Base-by-base conservation (phyloP, 2,888 invertebrate species). In the Tiphia femorata region DNA sequence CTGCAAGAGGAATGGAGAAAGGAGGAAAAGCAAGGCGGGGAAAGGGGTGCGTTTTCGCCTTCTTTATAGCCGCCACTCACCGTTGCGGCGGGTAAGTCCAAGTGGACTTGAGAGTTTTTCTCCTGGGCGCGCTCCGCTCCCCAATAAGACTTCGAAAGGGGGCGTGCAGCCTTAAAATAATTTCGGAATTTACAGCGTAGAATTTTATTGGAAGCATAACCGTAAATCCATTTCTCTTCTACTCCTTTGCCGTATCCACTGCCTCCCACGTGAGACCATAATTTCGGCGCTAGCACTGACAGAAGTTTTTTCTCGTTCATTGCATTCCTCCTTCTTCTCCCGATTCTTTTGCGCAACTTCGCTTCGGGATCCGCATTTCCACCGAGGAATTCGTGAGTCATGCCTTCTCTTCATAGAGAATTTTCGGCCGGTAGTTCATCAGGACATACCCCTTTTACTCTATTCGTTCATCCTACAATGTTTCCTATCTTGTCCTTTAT, bases 101-200 rank as follows among this genome's bases (percentile, higher is more conserved):
- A n/a, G n/a, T n/a, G n/a, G n/a, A n/a, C n/a, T n/a, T n/a, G n/a
- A n/a, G n/a, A n/a, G n/a, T n/a, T n/a, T n/a, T n/a, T n/a, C n/a
- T n/a, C n/a, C n/a, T n/a, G n/a, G n/a, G n/a, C n/a, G n/a, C n/a
- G n/a, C n/a, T n/a, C n/a, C n/a, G n/a, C n/a, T n/a, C n/a, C n/a
- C n/a, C n/a, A n/a, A n/a, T n/a, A n/a, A n/a, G n/a, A n/a, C n/a
- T n/a, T n/a, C n/a, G n/a, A n/a, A n/a, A n/a, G n/a, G n/a, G n/a
- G n/a, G n/a, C n/a, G n/a, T 33, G 55, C 47, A 27, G 40, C 54
- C 62, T 68, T 58, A 67, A n/a, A 68, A 67, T 67, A 62, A 68
- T 68, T 67, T 62, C 48, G 52, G 25, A 54, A 50, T 8, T 20
- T 25, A 51, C 50, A 46, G 27, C 59, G 60, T 46, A 23, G 38